Percentiles rank a stretch among this genome's conserved stretches.
These are phyloP conservation scores for Nothobranchius furzeri DNA, from an alignment of 2,113 vertebrate genomes.

Conservation along the genomic window DNA sequence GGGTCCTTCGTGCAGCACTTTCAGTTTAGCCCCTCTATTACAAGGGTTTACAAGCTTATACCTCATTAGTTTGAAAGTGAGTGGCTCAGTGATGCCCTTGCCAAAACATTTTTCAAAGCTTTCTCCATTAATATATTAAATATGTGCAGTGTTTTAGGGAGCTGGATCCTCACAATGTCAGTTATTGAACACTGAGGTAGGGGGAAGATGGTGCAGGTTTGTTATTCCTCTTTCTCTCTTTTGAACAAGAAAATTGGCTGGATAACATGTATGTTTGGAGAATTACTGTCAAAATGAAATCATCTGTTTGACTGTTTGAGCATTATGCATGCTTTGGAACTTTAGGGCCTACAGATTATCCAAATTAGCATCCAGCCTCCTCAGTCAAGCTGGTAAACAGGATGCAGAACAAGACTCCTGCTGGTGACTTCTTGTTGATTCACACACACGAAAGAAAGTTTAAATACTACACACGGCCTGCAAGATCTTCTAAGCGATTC, in stretches of 20 bases:
- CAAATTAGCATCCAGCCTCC: conserved; percentile 7
- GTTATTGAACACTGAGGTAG: neutral
- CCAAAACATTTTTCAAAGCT: conserved; percentile 4
- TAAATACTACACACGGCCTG: neutral
- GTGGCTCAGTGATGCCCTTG: neutral
- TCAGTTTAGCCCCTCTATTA: neutral
- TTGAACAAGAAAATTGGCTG: neutral
- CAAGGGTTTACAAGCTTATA: conserved; percentile 3
- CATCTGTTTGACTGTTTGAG: neutral
- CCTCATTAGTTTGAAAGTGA: conserved; percentile 7
- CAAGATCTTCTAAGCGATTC: conserved; percentile 3
- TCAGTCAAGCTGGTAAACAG: conserved; percentile 10
- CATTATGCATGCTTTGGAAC: neutral
- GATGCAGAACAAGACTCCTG: conserved; percentile 6
- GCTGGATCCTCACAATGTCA: neutral
- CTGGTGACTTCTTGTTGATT: conserved; percentile 4
- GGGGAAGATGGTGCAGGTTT: neutral
- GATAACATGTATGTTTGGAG: neutral
- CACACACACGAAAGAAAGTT: conserved; percentile 3
- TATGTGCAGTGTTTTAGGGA: neutral
- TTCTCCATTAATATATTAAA: neutral
- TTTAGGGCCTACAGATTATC: neutral
- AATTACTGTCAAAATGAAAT: neutral
- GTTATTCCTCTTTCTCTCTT: neutral
- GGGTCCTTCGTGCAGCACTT: neutral